phyloP scores from a whole-genome alignment of 2,888 invertebrate species.

The Caenorhabditis sinica region DNA sequence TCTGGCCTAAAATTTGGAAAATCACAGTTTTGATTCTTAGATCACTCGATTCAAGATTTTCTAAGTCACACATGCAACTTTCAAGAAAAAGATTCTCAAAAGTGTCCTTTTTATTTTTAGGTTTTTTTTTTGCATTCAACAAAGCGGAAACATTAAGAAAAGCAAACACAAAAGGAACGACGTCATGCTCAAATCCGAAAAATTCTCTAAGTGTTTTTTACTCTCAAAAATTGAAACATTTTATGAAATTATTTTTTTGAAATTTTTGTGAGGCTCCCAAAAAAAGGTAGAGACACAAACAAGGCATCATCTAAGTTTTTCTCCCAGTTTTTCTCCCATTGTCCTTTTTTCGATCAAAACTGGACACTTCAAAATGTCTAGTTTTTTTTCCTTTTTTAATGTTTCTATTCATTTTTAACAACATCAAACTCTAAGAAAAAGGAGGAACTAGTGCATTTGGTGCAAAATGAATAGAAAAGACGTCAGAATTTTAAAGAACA shows the following conservation, averaged over 20 bases:
- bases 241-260: neutral
- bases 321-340: neutral
- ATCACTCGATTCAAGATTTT: too few species aligned
- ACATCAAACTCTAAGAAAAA: constrained; percentile 5
- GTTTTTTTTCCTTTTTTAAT: neutral
- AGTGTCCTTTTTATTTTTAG: constrained; percentile 2
- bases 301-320: neutral
- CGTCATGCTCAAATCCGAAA: neutral
- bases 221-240: neutral
- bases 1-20: too few species aligned
- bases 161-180: neutral
- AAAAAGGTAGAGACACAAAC: neutral
- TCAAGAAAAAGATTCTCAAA: too few species aligned
- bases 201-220: neutral
- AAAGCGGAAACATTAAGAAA: neutral
- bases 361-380: constrained; percentile 18
- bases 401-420: constrained; percentile 38
- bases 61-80: too few species aligned
- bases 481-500: constrained; percentile 16
- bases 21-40: too few species aligned
- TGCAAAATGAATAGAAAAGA: constrained; percentile 19
- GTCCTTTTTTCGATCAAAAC: constrained; percentile 5
- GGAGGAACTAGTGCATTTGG: neutral
- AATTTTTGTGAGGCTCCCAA: neutral
- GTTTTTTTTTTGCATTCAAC: neutral